Percentiles rank a stretch among this genome's conserved stretches.
These are phyloP conservation scores for Seriola rivoliana DNA, from an alignment of 2,113 vertebrate genomes.

Conservation along the genomic window DNA sequence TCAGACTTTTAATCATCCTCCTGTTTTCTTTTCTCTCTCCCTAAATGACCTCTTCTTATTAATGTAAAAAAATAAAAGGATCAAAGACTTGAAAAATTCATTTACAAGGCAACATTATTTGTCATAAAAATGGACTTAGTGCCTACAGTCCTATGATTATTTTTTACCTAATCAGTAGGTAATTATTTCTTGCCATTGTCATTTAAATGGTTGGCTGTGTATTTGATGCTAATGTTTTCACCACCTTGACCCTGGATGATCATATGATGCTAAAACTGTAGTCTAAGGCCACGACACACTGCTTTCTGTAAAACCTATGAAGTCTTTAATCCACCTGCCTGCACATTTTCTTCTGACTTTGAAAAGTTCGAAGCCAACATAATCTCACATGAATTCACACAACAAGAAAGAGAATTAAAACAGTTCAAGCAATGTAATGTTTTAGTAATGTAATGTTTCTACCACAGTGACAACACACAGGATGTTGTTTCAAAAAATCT, in stretches of 20 bases:
- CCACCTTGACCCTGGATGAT: not conserved
- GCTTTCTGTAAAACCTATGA: not conserved
- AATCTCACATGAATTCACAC: not conserved
- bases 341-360: not conserved
- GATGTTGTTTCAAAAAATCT: not conserved
- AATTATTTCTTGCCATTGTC: conserved; percentile 12
- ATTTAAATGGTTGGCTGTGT: not conserved
- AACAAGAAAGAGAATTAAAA: not conserved
- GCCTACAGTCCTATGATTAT: not conserved
- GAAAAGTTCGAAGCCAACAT: not conserved
- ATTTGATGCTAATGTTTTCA: not conserved
- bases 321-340: not conserved
- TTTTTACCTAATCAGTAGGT: not conserved
- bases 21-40: not conserved
- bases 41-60: not conserved
- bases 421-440: not conserved
- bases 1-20: conserved; percentile 25
- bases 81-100: not conserved
- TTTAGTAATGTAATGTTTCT: not conserved
- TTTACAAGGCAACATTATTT: conserved; percentile 15
- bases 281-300: not conserved
- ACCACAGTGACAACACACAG: not conserved
- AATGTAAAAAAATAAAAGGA: conserved; percentile 26
- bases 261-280: not conserved
- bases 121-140: not conserved